These are phyloP conservation scores for Tigriopus californicus DNA, from an alignment of 2,888 invertebrate genomes.

Conservation along the genomic window DNA sequence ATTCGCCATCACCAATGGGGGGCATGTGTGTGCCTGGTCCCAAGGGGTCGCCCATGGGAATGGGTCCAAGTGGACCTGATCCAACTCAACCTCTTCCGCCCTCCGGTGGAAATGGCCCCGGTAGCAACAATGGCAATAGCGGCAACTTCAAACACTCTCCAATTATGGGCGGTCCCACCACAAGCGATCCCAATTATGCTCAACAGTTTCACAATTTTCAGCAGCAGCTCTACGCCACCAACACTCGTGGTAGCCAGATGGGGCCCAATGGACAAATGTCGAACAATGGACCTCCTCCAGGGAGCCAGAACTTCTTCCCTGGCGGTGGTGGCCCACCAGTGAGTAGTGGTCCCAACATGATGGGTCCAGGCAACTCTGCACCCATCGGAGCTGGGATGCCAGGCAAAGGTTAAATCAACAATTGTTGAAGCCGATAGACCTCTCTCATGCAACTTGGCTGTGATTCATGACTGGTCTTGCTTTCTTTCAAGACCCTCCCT, in stretches of 20 bases:
- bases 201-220: constrained; percentile 91
- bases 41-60: constrained; percentile 22
- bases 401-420: no score
- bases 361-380: no score
- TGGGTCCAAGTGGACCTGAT: constrained; percentile 29
- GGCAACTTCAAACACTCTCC: constrained; percentile 48
- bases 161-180: constrained; percentile 60
- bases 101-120: constrained; percentile 17
- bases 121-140: constrained; percentile 22
- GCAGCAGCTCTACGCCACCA: constrained; percentile 78
- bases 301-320: constrained; percentile 2
- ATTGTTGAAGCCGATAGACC: no score
- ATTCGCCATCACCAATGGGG: constrained; percentile 20
- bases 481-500: no score
- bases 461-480: no score
- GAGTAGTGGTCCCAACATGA: not conserved
- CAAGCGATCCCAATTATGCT: constrained; percentile 76
- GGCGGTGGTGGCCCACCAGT: not conserved
- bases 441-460: no score
- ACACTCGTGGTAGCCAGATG: constrained; percentile 33
- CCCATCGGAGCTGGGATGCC: no score
- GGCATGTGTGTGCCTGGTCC: constrained; percentile 17
- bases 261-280: constrained; percentile 17
- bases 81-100: constrained; percentile 55
- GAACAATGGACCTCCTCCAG: not conserved